Evolutionary conservation across 2,113 vertebrate species (phyloP).

Genomic region (Microcebus jonahi): DNA sequence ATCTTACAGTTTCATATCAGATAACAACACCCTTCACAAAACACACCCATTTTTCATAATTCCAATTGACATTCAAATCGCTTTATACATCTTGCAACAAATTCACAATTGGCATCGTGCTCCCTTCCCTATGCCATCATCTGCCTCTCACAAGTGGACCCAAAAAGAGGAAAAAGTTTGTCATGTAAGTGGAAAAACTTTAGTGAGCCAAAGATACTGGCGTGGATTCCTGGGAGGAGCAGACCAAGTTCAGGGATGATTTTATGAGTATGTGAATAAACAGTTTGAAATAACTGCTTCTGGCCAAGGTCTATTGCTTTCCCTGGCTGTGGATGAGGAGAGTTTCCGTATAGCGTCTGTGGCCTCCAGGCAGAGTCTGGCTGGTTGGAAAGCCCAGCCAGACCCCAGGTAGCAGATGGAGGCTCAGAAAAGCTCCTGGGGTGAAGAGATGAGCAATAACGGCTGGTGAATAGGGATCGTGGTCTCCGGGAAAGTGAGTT

Average conservation of each 20-base stretch:
- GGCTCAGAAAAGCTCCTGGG: not conserved
- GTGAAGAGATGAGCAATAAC: not conserved
- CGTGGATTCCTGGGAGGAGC: not conserved
- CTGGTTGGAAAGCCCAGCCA: not conserved
- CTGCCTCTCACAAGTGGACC: not conserved
- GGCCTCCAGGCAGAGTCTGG: not conserved
- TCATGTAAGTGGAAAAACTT: not conserved
- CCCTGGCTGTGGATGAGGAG: not conserved
- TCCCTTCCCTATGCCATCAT: not conserved
- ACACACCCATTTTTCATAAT: not conserved
- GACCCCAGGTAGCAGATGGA: not conserved
- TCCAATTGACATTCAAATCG: not conserved
- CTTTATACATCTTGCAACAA: not conserved
- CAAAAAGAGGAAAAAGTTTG: not conserved
- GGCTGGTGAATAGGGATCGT: not conserved
- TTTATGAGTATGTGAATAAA: not conserved
- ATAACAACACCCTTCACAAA: not conserved
- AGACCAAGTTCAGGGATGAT: too few relatives aligned
- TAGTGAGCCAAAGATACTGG: not conserved
- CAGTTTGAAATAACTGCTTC: not conserved
- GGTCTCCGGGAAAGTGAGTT: not conserved
- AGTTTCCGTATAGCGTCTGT: not conserved
- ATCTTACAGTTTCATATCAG: not conserved
- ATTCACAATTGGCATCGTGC: not conserved
- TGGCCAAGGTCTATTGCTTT: not conserved